These are phyloP conservation scores for Magallana gigas DNA, from an alignment of 1,140 invertebrate species.

Conservation along the genomic window DNA sequence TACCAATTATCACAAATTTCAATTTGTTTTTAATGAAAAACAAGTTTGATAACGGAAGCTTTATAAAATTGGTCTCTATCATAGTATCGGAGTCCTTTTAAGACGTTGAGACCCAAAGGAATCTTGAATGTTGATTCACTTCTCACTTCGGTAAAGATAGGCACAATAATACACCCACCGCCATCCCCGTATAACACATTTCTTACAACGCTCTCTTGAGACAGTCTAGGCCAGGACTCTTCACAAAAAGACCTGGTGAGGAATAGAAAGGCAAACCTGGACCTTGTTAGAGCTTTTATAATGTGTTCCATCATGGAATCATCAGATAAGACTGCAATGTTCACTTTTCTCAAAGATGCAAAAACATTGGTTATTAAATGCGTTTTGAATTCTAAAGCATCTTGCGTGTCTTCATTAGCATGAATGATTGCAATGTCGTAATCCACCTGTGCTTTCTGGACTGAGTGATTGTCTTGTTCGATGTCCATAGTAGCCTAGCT, in stretches of 20 bases:
- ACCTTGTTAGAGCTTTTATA: neutral
- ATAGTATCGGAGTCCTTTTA: conserved; percentile 20
- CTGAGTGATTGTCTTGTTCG: neutral
- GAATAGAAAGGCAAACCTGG: neutral
- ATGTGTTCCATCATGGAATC: neutral
- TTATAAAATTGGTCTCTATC: conserved; percentile 5
- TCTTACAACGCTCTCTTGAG: neutral
- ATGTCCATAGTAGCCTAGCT: neutral
- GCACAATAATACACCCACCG: neutral
- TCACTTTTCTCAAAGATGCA: neutral
- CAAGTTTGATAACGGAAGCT: neutral
- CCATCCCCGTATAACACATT: neutral
- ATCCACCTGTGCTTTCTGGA: too few species aligned
- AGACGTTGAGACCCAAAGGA: neutral
- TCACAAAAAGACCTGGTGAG: neutral
- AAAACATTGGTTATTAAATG: neutral
- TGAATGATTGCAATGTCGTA: neutral
- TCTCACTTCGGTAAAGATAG: neutral
- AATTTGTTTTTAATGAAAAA: neutral
- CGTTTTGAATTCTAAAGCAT: neutral
- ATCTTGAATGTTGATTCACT: neutral
- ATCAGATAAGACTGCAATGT: neutral
- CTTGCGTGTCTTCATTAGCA: neutral
- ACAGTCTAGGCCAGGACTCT: neutral
- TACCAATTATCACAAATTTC: too few species aligned